These are phyloP conservation scores for Diceros bicornis DNA, from an alignment of 2,797 vertebrate species.

Conservation along the genomic window DNA sequence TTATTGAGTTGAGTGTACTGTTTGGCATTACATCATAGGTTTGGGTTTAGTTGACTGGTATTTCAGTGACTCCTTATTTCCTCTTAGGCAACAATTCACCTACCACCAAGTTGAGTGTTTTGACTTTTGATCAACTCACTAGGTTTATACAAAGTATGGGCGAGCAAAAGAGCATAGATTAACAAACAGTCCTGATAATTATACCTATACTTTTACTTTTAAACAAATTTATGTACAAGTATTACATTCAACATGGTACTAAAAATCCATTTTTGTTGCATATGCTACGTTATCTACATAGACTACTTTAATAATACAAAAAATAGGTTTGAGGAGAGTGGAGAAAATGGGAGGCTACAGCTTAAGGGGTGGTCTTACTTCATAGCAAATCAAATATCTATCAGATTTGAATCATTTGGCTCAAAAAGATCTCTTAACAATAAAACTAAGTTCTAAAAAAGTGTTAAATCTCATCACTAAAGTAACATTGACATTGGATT, in stretches of 20 bases:
- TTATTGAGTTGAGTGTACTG: neutral
- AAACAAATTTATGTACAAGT: neutral
- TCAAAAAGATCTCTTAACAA: neutral
- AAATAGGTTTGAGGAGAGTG: neutral
- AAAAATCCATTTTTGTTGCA: neutral
- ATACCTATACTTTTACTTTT: neutral
- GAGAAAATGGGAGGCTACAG: neutral
- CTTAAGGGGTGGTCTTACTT: neutral
- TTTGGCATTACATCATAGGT: neutral
- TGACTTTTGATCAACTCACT: neutral
- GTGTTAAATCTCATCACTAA: neutral
- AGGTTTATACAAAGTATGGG: neutral
- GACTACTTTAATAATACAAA: neutral
- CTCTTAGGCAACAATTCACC: neutral
- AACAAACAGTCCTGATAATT: neutral
- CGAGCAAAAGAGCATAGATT: neutral
- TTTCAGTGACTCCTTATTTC: neutral
- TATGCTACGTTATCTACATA: neutral
- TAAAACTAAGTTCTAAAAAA: neutral
- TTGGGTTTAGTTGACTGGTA: neutral
- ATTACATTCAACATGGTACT: neutral
- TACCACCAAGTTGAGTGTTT: neutral
- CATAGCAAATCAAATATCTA: neutral
- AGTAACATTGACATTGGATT: neutral
- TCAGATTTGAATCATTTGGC: slow-evolving; percentile 25